Conservation (phyloP, 2,797 vertebrate species). For the Myotis findleyi region DNA sequence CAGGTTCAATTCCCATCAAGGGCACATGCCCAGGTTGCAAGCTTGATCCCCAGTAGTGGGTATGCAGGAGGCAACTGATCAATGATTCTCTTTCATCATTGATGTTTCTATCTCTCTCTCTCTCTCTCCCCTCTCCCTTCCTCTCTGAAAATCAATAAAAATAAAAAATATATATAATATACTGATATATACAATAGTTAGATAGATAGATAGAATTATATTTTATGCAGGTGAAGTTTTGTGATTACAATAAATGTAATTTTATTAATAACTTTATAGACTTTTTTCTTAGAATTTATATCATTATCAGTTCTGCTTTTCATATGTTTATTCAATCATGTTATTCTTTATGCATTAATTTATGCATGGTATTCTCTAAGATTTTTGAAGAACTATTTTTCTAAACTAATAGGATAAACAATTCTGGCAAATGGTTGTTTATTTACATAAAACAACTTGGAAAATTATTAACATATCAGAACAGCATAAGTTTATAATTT, state of each 20-base stretch:
- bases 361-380: neutral
- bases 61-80: too few species aligned
- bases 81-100: too few species aligned
- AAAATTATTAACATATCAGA: neutral
- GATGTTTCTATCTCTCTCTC: too few species aligned
- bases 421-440: neutral
- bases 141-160: too few species aligned
- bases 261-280: neutral
- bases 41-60: too few species aligned
- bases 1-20: too few species aligned
- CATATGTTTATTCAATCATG: neutral
- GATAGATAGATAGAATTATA: neutral
- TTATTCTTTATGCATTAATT: neutral
- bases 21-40: too few species aligned
- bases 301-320: neutral
- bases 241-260: neutral
- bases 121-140: too few species aligned
- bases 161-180: neutral
- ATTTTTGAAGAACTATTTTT: slow-evolving; percentile 14
- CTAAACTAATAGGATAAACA: neutral
- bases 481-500: neutral
- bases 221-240: neutral
- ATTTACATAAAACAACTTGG: neutral
- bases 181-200: neutral
- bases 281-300: neutral